Base-by-base conservation (phyloP, 2,888 invertebrate genomes). In the Cheilosia pagana region DNA sequence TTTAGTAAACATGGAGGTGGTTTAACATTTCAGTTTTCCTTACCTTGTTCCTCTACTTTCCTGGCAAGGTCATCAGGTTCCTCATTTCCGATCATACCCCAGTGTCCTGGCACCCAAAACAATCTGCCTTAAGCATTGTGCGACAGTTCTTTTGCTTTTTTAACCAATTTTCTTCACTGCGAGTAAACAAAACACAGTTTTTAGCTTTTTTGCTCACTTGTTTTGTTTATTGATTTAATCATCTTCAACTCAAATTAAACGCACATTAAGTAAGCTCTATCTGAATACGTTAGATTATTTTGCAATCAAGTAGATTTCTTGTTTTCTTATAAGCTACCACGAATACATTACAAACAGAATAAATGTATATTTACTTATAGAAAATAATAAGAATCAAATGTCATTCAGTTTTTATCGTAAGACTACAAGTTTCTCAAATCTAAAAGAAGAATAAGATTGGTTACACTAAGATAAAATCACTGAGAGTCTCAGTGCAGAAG, bases 341-440 rank as follows among this genome's bases (percentile, higher is more conserved):
- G 50, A 53, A 59, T 65, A 75, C 75, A 67, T 75, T 59, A 67
- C 57, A 75, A 75, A 65, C 65, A 59, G 39, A 65, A 50, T 65
- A 39, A 28, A 41, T 12, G 48, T 48, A 50, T 55, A 48, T 55
- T 23, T 45, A 74, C 55, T 71, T 60, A 59, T 55, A 21, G 23
- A 50, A 48, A 39, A 48, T 16, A 50, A 35, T 19, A 23, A 25
- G 28, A 74, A 60, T 31, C 31, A 52, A 23, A 12, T 21, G 8
- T 35, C 23, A 45, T 53, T 52, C 7, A 31, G n/a, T 70, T 71
- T 52, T 41, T 19, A 31, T 59, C 35, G 12, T 65, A 50, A 77
- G 48, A 62, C 60, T 60, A 55, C 7, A 53, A 67, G 14, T 43
- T 52, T 16, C 43, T 35, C n/a, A 52, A 39, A 35, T 68, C 19